Base-by-base conservation (phyloP, 2,888 invertebrate species). In the Hypercompe scribonia region DNA sequence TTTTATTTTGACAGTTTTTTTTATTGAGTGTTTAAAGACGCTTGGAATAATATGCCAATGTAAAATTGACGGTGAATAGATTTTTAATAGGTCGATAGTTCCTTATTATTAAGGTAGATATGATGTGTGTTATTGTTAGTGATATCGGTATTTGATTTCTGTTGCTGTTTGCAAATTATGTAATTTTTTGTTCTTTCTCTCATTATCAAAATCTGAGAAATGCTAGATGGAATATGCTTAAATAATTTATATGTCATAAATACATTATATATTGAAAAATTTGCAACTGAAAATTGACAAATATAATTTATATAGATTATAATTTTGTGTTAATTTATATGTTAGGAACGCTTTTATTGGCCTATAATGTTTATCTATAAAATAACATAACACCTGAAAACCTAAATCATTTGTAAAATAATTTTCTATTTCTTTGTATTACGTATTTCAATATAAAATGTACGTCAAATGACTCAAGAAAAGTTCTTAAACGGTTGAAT, bases 401-500 rank as follows among this genome's bases (percentile, higher is more conserved):
- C 24, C 21, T 5, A 24, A 0, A 24, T 24, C 21, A 2, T 24
- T 54, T n/a, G 7, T 54, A 24, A 10, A 54, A 3, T 54, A n/a
- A 3, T 58, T 61, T 61, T 61, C 28, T 61, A 18, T 61, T 28
- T 65, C 64, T n/a, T 65, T 65, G 36, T 24, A 34, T 34, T 36
- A 36, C 18, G 28, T 61, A 61, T 61, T 28, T 28, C 18, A 61
- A 18, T 31, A 31, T 61, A 5, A 61, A 61, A 61, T 61, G 1
- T 31, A 31, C 31, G 15, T 61, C 15, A 31, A 28, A 28, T 31
- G 15, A 28, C 31, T 4, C 18, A 61, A 69, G 36, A 31, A 67
- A 61, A 71, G 34, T 50, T 61, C 65, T 69, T 61, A 77, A 80
- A 71, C 65, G 61, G 61, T 77, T 75, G 72, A 72, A 71, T 61